Conservation (phyloP, 2,113 vertebrate species). For the zebrafish (Danio rerio) region GRCz12tu NC_133181.1:40302001-40302500, state of each 20-base stretch:
- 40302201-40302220: neutral
- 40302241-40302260: constrained; percentile 10
- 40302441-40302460: constrained; percentile 34
- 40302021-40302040: neutral
- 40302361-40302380: neutral
- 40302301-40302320: neutral
- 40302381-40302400: neutral
- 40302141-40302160: neutral
- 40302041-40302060: neutral
- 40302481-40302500: constrained; percentile 4
- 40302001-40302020: constrained; percentile 1
- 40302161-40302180: neutral
- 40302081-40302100: neutral
- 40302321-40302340: neutral
- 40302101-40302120: too few relatives aligned
- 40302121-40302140: neutral
- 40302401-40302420: constrained; percentile 2
- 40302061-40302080: neutral
- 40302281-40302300: neutral
- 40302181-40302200: neutral
- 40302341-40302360: neutral
- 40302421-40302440: constrained; percentile 18
- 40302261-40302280: constrained; percentile 42
- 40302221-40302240: neutral
- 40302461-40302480: constrained; percentile 30